phyloP scores from a whole-genome alignment of 2,113 vertebrate genomes.

The Sebastes schlegelii region DNA sequence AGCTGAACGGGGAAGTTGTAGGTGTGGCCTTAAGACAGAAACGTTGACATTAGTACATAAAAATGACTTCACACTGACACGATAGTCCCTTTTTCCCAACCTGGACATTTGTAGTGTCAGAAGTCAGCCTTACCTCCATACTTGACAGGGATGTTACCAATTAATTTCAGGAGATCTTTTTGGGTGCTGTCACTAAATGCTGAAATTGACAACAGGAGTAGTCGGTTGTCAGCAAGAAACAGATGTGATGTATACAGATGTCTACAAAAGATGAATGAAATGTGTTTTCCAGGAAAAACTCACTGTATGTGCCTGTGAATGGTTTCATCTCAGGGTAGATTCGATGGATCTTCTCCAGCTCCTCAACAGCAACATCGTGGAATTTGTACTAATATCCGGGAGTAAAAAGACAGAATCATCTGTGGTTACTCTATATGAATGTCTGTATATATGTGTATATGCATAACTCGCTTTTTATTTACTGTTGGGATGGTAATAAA shows the following conservation, averaged over 20 bases:
- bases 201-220: conserved; percentile 70
- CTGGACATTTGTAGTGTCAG: neutral
- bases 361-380: conserved; percentile 81
- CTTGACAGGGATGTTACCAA: conserved; percentile 90
- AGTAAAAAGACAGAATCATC: neutral
- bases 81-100: neutral
- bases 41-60: neutral
- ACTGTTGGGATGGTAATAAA: neutral
- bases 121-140: conserved; percentile 87
- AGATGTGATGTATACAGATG: neutral
- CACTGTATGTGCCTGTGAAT: conserved; percentile 79
- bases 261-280: neutral
- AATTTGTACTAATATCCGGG: conserved; percentile 82
- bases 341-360: conserved; percentile 80
- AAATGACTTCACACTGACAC: neutral
- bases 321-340: conserved; percentile 70
- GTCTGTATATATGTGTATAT: too few species aligned
- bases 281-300: conserved; percentile 43
- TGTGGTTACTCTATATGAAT: neutral
- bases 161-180: conserved; percentile 93
- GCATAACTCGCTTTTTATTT: neutral
- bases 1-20: conserved; percentile 94
- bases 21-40: conserved; percentile 83
- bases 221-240: neutral
- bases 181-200: conserved; percentile 93